Evolutionary conservation across 2,888 invertebrate species (phyloP).

Genomic region (Dolichomitus sp.): DNA sequence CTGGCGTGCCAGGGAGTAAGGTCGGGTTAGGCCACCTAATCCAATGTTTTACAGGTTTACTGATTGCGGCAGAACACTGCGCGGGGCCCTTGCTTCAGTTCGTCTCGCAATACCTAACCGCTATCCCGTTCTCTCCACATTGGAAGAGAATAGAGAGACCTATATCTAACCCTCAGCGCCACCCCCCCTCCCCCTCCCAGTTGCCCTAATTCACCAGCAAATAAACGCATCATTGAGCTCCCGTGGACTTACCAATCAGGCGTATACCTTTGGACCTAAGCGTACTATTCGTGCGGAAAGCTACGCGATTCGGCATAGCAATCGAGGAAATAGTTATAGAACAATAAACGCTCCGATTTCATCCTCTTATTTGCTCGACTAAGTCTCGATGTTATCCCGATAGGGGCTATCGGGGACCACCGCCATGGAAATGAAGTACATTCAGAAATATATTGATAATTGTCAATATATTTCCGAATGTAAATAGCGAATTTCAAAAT

Average conservation of each 20-base stretch:
- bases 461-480: too few species aligned
- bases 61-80: conserved; percentile 77
- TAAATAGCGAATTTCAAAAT: too few species aligned
- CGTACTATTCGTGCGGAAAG: conserved; percentile 78
- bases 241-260: conserved; percentile 80
- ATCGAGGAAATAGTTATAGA: conserved; percentile 67
- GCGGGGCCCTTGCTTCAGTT: conserved; percentile 38
- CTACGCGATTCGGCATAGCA: conserved; percentile 77
- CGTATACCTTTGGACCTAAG: conserved; percentile 71
- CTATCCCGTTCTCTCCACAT: conserved; percentile 29
- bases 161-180: conserved; percentile 28
- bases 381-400: conserved; percentile 19
- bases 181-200: conserved; percentile 47
- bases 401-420: background rate
- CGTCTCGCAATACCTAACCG: conserved; percentile 42
- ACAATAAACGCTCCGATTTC: conserved; percentile 60
- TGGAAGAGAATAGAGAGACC: conserved; percentile 27
- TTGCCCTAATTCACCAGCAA: conserved; percentile 78
- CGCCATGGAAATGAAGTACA: too few species aligned
- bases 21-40: conserved; percentile 78
- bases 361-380: conserved; percentile 43
- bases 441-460: too few species aligned
- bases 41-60: conserved; percentile 83
- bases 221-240: conserved; percentile 81
- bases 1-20: conserved; percentile 60